A percentile compares a stretch with the other conserved stretches of the same genome.
Conservation (phyloP, 2,888 invertebrate genomes). For the Dasypolia templi region DNA sequence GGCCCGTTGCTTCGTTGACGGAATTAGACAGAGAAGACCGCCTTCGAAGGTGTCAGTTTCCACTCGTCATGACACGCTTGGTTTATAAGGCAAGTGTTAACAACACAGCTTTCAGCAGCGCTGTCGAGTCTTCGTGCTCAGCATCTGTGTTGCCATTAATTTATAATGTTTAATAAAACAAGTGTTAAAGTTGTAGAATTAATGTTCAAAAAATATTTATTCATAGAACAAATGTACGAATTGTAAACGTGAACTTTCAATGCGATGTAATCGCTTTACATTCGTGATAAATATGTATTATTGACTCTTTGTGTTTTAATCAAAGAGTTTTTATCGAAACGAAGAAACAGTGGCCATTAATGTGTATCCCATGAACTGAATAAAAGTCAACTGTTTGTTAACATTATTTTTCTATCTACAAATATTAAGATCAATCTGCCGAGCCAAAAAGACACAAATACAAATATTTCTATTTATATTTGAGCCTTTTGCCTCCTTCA, state of each 20-base stretch:
- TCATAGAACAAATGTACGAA: not conserved
- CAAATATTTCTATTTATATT: too few species aligned
- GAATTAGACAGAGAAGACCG: too few species aligned
- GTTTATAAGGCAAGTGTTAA: not conserved
- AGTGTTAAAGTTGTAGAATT: not conserved
- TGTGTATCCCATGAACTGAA: not conserved
- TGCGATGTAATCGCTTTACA: not conserved
- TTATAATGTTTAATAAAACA: not conserved
- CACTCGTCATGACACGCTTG: not conserved
- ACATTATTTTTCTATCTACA: not conserved
- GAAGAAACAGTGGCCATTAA: not conserved
- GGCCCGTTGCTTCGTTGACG: too few species aligned
- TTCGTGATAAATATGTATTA: constrained; percentile 8
- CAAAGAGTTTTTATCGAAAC: not conserved
- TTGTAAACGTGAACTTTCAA: not conserved
- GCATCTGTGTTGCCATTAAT: not conserved
- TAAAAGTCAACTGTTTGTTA: not conserved
- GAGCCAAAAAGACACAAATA: too few species aligned
- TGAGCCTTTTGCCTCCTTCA: too few species aligned
- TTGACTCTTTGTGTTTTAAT: not conserved
- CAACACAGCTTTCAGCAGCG: not conserved
- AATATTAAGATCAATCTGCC: not conserved
- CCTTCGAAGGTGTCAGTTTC: not conserved
- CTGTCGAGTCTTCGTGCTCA: not conserved
- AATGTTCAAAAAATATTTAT: too few species aligned